Conservation (phyloP, 2,797 vertebrate genomes). For the Gastrophryne carolinensis region DNA sequence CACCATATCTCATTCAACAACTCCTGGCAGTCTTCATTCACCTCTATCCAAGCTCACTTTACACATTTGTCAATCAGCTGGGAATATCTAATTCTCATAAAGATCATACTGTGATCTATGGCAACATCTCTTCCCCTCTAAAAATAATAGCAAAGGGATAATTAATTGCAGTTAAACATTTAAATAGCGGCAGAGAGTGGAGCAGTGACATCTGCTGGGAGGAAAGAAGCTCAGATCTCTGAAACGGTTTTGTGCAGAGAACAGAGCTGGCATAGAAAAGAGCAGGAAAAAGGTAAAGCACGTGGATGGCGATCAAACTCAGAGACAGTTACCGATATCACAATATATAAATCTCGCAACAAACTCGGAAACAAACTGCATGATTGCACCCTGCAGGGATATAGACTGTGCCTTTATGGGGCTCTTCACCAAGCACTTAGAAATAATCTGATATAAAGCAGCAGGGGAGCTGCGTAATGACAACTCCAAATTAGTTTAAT, state of each 20-base stretch:
- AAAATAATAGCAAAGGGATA: constrained; percentile 24
- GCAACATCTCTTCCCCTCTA: neutral
- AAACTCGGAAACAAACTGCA: constrained; percentile 66
- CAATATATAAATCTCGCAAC: constrained; percentile 74
- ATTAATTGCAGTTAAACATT: constrained; percentile 40
- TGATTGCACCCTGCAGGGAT: constrained; percentile 84
- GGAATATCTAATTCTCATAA: constrained; percentile 10
- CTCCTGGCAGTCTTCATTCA: neutral
- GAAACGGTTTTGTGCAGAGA: neutral
- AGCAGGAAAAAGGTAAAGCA: constrained; percentile 56
- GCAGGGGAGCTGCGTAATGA: constrained; percentile 82
- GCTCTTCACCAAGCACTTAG: constrained; percentile 81
- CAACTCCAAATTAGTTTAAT: constrained; percentile 87
- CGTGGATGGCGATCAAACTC: constrained; percentile 67
- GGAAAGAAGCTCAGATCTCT: constrained; percentile 43
- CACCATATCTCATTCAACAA: too few relatives aligned
- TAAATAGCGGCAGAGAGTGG: constrained; percentile 59
- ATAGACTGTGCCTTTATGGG: constrained; percentile 81
- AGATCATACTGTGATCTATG: constrained; percentile 14
- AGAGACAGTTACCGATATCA: constrained; percentile 72
- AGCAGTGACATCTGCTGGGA: constrained; percentile 55
- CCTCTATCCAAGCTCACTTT: neutral
- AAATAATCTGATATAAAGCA: constrained; percentile 86
- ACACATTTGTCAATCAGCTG: neutral
- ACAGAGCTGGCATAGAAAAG: constrained; percentile 3